Evolutionary conservation across 2,888 invertebrate species (phyloP).

Genomic region (Alloplasta piceator): DNA sequence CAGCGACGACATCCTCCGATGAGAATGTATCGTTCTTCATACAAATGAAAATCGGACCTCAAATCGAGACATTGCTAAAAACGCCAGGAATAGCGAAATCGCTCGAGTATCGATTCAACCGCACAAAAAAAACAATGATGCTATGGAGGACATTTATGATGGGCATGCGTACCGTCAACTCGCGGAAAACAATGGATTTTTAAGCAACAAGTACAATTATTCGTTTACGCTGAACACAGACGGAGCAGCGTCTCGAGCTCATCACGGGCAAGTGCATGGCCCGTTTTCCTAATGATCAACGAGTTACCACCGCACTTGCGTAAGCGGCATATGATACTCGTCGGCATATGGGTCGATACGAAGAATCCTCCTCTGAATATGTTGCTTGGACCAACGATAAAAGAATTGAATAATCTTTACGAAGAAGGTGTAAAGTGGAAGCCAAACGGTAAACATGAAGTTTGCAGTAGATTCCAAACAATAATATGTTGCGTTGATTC

Average conservation of each 20-base stretch:
- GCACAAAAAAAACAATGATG: not conserved
- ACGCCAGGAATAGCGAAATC: not conserved
- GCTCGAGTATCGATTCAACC: not conserved
- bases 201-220: slow-evolving; percentile 45
- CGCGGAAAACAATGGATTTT: not conserved
- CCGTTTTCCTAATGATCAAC: slow-evolving; percentile 60
- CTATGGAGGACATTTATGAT: not conserved
- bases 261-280: slow-evolving; percentile 53
- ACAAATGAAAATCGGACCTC: too few species aligned
- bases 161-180: not conserved
- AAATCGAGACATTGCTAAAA: not conserved
- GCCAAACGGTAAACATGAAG: slow-evolving; percentile 23
- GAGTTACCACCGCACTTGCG: slow-evolving; percentile 57
- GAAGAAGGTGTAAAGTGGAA: slow-evolving; percentile 33
- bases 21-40: too few species aligned
- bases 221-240: slow-evolving; percentile 55
- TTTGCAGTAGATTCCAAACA: slow-evolving; percentile 40
- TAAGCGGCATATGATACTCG: slow-evolving; percentile 50
- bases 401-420: slow-evolving; percentile 17
- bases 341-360: slow-evolving; percentile 52
- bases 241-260: slow-evolving; percentile 47
- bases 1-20: too few species aligned
- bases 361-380: slow-evolving; percentile 43
- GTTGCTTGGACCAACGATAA: not conserved
- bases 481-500: slow-evolving; percentile 52